Percentiles rank a stretch among this genome's conserved stretches.
Conservation (phyloP, 2,797 vertebrate species). For the Micropoecilia bifurca region DNA sequence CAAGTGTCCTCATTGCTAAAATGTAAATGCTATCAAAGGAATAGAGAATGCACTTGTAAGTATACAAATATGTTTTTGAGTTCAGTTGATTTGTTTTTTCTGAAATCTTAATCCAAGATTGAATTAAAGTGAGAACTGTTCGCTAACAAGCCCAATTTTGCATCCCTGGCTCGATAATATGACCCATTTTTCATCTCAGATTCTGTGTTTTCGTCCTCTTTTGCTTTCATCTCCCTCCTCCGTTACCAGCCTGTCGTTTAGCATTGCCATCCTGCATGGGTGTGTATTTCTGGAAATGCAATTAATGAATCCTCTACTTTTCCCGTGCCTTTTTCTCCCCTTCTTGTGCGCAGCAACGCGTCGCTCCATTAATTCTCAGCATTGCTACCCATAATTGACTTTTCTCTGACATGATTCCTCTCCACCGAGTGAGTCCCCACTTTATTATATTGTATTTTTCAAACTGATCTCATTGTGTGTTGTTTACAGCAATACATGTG, state of each 20-base stretch:
- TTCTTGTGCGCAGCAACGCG: slow-evolving; percentile 83
- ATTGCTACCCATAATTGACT: slow-evolving; percentile 83
- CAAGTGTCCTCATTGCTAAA: background rate
- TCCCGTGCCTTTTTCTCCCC: slow-evolving; percentile 62
- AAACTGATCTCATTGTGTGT: slow-evolving; percentile 69
- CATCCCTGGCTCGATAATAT: slow-evolving; percentile 7
- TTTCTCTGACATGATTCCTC: slow-evolving; percentile 85
- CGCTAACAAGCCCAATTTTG: slow-evolving; percentile 3
- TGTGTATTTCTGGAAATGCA: slow-evolving; percentile 79
- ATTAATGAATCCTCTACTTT: slow-evolving; percentile 79
- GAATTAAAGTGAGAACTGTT: background rate
- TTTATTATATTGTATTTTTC: slow-evolving; percentile 73
- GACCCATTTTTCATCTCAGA: slow-evolving; percentile 46
- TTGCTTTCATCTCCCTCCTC: slow-evolving; percentile 65
- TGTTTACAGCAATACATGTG: slow-evolving; percentile 68
- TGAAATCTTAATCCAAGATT: background rate
- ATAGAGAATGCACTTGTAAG: background rate
- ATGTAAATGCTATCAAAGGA: background rate
- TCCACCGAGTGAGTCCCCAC: slow-evolving; percentile 75
- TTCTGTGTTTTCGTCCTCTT: slow-evolving; percentile 65
- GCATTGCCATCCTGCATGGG: slow-evolving; percentile 55
- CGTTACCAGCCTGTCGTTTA: slow-evolving; percentile 80
- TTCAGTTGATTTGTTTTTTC: background rate
- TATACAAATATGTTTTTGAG: background rate
- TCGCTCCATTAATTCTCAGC: slow-evolving; percentile 85